Evolutionary conservation across 2,888 invertebrate species (phyloP), one percentile per base, ranked within the genome.

Genomic region (Eurois occulta): DNA sequence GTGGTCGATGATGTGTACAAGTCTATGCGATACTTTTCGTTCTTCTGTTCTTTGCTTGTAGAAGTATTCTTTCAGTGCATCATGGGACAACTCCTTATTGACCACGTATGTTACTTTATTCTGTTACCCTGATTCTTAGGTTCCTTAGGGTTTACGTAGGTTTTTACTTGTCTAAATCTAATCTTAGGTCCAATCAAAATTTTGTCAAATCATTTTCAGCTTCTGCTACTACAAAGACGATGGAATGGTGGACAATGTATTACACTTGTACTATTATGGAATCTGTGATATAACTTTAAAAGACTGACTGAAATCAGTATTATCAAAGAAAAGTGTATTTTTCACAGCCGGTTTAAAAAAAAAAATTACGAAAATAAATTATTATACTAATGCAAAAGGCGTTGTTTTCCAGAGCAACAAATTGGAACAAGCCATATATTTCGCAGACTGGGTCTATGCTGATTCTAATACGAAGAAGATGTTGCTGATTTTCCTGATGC

Each of bases 31-130:
- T 96, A 95, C 85, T 94, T 95, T 75, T 94, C 93, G 3, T 95
- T 96, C 91, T 95, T 93, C 77, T 86, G 91, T 38, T 94, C 95
- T 4, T 82, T 96, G 24, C 70, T 95, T 0, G 71, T 94, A 3
- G 94, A 95, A 70, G 92, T 93, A 41, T 94, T 95, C 69, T 86
- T 93, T 46, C 94, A 94, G 70, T 96, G 96, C 65, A 90, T 94
- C 21, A 92, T 95, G 46, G 96, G 96, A 43, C 96, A 96, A 87
- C 87, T 94, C n/a, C 85, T 96, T 58, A 93, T 91, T 77, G 92
- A 96, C 85, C 95, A 96, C 67, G 96, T 96, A 90, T 38, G 84
- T 67, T 21, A 43, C n/a, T 21, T 28, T n/a, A 46, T 28, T 62
- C 1, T 62, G 11, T 21, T 35, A 21, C 18, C 18, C 32, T 60